Percentiles rank a stretch among this genome's conserved stretches.
These are phyloP conservation scores for Pachypsylla venusta DNA, from an alignment of 1,140 invertebrate genomes.

Conservation along the genomic window DNA sequence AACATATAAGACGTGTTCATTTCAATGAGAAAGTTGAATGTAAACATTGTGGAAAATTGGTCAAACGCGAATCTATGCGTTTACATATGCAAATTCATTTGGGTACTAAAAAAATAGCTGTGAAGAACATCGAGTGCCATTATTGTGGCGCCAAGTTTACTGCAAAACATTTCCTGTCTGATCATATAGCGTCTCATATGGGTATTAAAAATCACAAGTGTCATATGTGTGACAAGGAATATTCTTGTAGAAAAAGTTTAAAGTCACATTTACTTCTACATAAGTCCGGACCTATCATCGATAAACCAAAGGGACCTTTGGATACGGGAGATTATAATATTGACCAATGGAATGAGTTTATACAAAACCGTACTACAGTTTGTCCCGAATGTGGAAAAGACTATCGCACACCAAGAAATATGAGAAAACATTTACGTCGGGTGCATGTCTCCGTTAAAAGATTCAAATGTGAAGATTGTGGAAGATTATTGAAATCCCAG, in stretches of 20 bases:
- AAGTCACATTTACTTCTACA: background rate
- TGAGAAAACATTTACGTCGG: background rate
- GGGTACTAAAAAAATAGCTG: background rate
- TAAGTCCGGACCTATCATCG: background rate
- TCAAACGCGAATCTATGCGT: background rate
- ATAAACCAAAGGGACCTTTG: background rate
- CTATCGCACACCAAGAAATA: background rate
- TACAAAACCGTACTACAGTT: background rate
- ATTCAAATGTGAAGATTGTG: slow-evolving; percentile 15
- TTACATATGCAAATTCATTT: background rate
- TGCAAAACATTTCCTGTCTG: background rate
- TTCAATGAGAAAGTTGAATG: background rate
- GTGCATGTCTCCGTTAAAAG: slow-evolving; percentile 43
- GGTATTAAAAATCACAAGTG: background rate
- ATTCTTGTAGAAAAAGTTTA: background rate
- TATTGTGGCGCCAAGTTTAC: background rate
- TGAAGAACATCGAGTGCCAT: background rate
- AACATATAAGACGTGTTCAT: background rate
- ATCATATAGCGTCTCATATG: background rate
- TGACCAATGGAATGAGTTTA: slow-evolving; percentile 1
- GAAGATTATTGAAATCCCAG: slow-evolving; percentile 13
- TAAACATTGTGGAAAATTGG: background rate
- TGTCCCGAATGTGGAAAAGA: background rate
- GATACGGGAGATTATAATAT: background rate
- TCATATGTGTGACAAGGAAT: background rate